Percentiles rank a stretch among this genome's conserved stretches.
Conservation (phyloP, 2,888 invertebrate species). For the Limnephilus marmoratus region DNA sequence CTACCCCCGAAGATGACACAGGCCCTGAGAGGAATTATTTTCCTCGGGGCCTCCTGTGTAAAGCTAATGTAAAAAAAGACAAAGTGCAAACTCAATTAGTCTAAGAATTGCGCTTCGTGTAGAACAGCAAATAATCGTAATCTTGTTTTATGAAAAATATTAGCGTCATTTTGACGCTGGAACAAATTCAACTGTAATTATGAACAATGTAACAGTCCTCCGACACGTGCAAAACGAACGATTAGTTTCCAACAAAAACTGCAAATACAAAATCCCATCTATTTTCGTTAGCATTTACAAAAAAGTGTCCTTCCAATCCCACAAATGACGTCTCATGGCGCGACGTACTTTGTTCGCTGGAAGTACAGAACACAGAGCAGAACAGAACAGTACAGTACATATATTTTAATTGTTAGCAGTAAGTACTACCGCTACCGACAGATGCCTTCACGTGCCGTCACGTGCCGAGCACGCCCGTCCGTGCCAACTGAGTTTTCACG, state of each 20-base stretch:
- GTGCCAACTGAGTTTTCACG: slow-evolving; percentile 31
- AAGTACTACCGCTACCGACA: slow-evolving; percentile 34
- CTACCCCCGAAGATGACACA: no score
- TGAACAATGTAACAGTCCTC: no score
- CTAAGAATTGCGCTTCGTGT: no score
- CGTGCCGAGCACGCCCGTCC: background rate
- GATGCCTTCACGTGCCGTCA: slow-evolving; percentile 30
- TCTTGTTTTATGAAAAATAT: no score
- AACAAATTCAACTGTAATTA: no score
- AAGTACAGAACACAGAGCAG: background rate
- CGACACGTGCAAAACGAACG: background rate
- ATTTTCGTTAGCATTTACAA: background rate
- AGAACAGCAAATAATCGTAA: no score
- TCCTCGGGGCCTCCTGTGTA: no score
- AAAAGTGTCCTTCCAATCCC: background rate
- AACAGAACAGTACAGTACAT: background rate
- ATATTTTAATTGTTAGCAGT: slow-evolving; percentile 53
- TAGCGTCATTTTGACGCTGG: no score
- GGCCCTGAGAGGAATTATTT: no score
- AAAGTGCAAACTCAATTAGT: background rate
- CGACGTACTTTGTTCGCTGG: background rate
- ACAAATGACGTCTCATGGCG: background rate
- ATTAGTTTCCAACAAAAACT: background rate
- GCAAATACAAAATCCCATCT: background rate
- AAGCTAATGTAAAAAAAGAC: no score